These are phyloP conservation scores for Turdus rufiventris DNA, from an alignment of 2,113 vertebrate species.

Conservation along the genomic window DNA sequence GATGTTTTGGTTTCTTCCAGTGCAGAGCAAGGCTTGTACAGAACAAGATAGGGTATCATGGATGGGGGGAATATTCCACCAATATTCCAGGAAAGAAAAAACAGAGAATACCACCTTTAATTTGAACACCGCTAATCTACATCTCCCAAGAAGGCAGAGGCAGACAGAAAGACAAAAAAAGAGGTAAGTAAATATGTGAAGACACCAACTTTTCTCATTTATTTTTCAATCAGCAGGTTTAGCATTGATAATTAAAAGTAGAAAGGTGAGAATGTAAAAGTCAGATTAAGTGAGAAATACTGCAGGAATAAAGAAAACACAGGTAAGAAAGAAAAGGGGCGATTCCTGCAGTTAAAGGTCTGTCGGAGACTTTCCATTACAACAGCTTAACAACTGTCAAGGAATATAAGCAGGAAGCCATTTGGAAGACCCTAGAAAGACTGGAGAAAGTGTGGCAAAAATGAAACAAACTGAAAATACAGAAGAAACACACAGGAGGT, in stretches of 20 bases:
- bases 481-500: neutral
- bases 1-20: neutral
- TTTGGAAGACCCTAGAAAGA: neutral
- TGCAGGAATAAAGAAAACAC: neutral
- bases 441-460: neutral
- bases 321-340: neutral
- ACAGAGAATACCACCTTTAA: neutral
- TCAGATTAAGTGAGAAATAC: slow-evolving; percentile 16
- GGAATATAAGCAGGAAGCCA: neutral
- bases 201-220: neutral
- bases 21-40: neutral
- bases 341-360: neutral
- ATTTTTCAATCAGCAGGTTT: neutral
- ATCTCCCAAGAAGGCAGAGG: neutral
- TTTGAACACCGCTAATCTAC: neutral
- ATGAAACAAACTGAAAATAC: neutral
- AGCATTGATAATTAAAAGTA: neutral
- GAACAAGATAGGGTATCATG: neutral
- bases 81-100: neutral
- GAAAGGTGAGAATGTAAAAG: slow-evolving; percentile 4
- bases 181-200: neutral
- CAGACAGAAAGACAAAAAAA: neutral
- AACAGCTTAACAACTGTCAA: neutral
- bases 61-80: neutral
- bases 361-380: neutral